Conservation (phyloP, 2,888 invertebrate species). For the Nephrotoma flavescens region DNA sequence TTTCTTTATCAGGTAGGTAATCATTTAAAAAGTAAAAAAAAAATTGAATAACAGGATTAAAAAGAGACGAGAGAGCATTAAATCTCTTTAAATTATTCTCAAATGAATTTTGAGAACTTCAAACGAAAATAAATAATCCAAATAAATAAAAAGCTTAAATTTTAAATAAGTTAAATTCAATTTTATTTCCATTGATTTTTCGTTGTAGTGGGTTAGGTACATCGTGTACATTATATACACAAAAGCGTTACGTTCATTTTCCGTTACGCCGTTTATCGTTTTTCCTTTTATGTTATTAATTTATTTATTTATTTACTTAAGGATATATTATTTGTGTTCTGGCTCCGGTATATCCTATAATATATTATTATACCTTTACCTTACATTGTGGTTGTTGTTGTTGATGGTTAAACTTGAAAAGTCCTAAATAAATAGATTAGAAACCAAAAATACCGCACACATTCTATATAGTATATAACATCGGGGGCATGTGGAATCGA, state of each 20-base stretch:
- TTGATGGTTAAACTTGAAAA: neutral
- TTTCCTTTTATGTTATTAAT: neutral
- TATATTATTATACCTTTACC: neutral
- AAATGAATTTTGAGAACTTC: neutral
- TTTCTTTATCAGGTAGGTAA: neutral
- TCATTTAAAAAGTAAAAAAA: neutral
- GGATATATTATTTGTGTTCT: neutral
- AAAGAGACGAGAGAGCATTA: neutral
- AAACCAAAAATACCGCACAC: neutral
- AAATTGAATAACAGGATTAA: neutral
- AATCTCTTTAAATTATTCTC: neutral
- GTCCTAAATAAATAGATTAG: neutral
- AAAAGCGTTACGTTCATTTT: neutral
- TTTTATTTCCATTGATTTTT: neutral
- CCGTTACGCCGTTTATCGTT: neutral
- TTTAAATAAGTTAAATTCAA: neutral
- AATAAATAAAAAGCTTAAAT: neutral
- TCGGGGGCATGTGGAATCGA: neutral
- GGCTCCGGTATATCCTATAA: neutral
- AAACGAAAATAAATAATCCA: neutral
- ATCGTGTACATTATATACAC: no score
- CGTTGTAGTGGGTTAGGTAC: neutral
- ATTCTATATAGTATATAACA: no score
- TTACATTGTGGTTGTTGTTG: neutral
- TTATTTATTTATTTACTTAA: neutral